Conservation (phyloP, 1,140 invertebrate species). For the Zophobas atratus region DNA sequence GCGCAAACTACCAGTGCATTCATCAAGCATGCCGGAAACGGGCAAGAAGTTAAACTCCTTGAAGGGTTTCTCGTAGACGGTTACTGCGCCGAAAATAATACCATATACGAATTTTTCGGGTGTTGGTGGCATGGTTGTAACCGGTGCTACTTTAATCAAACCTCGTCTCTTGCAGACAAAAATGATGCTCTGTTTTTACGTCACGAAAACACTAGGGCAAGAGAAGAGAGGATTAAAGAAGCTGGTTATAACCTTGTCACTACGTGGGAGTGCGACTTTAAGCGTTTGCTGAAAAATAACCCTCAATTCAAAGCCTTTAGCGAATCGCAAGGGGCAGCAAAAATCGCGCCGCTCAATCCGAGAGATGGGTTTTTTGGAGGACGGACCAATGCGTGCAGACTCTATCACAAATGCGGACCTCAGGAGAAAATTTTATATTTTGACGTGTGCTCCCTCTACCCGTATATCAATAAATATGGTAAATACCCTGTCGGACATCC, state of each 20-base stretch:
- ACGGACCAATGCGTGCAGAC: slow-evolving; percentile 13
- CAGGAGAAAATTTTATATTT: slow-evolving; percentile 27
- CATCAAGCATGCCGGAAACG: slow-evolving; percentile 22
- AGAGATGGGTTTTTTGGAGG: slow-evolving; percentile 40
- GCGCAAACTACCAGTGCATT: background rate
- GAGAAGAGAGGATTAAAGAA: background rate
- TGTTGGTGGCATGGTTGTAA: slow-evolving; percentile 36
- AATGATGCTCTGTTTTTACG: slow-evolving; percentile 5
- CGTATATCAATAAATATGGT: no score
- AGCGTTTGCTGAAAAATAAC: slow-evolving; percentile 9
- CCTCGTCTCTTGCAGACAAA: background rate
- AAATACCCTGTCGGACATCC: no score
- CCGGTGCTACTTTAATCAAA: background rate
- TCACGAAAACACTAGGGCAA: background rate
- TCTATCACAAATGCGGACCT: slow-evolving; percentile 9
- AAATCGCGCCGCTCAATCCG: slow-evolving; percentile 19
- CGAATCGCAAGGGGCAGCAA: background rate
- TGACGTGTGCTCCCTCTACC: slow-evolving; percentile 20
- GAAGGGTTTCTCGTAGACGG: slow-evolving; percentile 27
- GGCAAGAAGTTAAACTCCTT: background rate
- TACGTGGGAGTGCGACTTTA: slow-evolving; percentile 45
- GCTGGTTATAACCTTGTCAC: slow-evolving; percentile 2
- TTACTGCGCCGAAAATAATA: slow-evolving; percentile 8
- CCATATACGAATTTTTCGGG: slow-evolving; percentile 35
- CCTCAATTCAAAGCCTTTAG: slow-evolving; percentile 17